Evolutionary conservation across 2,113 vertebrate genomes (phyloP).

Genomic region (Sceloporus undulatus): DNA sequence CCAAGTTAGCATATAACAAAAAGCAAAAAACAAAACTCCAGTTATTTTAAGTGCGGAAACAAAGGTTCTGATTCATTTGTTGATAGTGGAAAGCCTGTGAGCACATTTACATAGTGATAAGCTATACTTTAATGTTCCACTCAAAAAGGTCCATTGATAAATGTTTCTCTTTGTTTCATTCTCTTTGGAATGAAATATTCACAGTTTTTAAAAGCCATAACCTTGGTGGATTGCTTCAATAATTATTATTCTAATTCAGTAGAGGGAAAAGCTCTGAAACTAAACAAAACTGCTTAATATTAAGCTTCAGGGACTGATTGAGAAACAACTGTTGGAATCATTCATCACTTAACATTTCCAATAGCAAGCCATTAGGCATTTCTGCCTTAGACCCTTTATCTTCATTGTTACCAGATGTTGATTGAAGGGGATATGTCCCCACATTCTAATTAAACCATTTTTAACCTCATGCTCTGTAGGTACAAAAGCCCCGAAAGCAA

Average conservation of each 20-base stretch:
- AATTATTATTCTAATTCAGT: slow-evolving; percentile 3
- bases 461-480: slow-evolving; percentile 65
- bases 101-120: neutral
- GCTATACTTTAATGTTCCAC: too few relatives aligned
- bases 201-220: slow-evolving; percentile 18
- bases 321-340: slow-evolving; percentile 24
- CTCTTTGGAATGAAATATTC: neutral
- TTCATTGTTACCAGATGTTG: slow-evolving; percentile 61
- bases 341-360: slow-evolving; percentile 35
- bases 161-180: slow-evolving; percentile 16
- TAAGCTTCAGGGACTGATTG: slow-evolving; percentile 24
- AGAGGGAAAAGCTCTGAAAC: neutral
- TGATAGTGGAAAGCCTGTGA: neutral
- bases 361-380: slow-evolving; percentile 28
- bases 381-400: slow-evolving; percentile 51
- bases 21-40: too few relatives aligned
- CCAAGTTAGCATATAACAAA: too few relatives aligned
- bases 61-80: neutral
- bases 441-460: slow-evolving; percentile 74
- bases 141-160: neutral
- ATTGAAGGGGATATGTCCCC: slow-evolving; percentile 59
- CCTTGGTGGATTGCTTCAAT: neutral
- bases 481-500: slow-evolving; percentile 67
- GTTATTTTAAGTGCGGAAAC: too few relatives aligned
- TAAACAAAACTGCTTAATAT: neutral